Evolutionary conservation across 2,888 invertebrate genomes (phyloP).

Genomic region (Dasysyrphus albostriatus): DNA sequence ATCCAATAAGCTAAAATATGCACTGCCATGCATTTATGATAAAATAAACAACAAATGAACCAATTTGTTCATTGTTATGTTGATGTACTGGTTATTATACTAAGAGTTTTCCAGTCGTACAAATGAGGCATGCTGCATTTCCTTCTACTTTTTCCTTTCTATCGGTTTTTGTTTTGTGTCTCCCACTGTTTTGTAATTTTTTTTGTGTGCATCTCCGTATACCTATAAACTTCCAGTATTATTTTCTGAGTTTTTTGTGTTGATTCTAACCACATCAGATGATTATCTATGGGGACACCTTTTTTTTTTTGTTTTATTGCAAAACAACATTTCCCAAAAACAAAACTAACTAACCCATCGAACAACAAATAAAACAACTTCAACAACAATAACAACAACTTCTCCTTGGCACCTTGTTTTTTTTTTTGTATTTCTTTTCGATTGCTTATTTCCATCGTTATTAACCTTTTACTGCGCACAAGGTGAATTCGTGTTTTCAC

Average conservation of each 20-base stretch:
- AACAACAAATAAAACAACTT: no score
- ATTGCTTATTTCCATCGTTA: conserved; percentile 56
- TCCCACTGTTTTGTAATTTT: not conserved
- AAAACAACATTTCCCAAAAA: conserved; percentile 40
- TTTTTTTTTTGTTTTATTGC: conserved; percentile 15
- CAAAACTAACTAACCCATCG: not conserved
- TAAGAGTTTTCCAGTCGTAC: no score
- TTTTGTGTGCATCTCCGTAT: not conserved
- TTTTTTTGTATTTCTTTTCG: conserved; percentile 7
- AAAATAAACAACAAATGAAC: no score
- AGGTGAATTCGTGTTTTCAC: conserved; percentile 69
- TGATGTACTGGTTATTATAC: no score
- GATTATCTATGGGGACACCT: conserved; percentile 39
- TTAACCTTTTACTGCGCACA: conserved; percentile 71
- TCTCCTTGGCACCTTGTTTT: conserved; percentile 55
- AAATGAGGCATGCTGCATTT: not conserved
- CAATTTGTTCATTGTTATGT: no score
- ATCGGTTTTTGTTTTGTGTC: not conserved
- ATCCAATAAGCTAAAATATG: no score
- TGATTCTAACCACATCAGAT: conserved; percentile 33
- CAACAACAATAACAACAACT: conserved; percentile 16
- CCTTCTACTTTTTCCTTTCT: not conserved
- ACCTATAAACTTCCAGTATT: not conserved
- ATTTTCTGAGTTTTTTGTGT: conserved; percentile 36
- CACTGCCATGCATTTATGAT: no score